Evolutionary conservation across 2,113 vertebrate genomes (phyloP), one percentile per base, ranked within the genome.

Genomic region (Ovibos moschatus): DNA sequence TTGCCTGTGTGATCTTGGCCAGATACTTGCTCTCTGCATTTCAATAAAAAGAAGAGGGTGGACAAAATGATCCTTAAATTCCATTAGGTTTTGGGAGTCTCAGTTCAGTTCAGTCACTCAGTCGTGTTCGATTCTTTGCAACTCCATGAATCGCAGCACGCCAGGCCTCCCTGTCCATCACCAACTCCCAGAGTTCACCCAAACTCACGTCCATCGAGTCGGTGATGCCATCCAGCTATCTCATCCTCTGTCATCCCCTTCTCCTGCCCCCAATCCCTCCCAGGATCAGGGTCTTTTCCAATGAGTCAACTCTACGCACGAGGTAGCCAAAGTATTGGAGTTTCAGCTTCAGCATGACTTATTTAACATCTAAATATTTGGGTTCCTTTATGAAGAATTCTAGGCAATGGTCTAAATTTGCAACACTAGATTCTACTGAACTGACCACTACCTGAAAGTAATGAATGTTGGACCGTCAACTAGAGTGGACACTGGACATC

Each of bases 11-110:
- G 36, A 90, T 51, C 79, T 62, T 87, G 17, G 40, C 33, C 3
- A 78, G 36, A 89, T 36, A 53, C 3, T 25, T 17, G 17, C 50
- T 47, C 10, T 83, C 19, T 47, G 33, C 86, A 53, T 84, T 87
- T 87, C 40, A 86, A 28, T 64, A 93, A 87, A 87, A 82, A 90
- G 16, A 81, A 43, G 51, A 45, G n/a, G 13, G 40, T 67, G 17
- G 64, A 84, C n/a, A 93, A 79, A 91, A 33, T 33, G 78, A 47
- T 45, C 53, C 85, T 95, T 95, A 55, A 84, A 84, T 74, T 62
- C 57, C 50, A 36, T 51, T 33, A 57, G 62, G 51, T 21, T 87
- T 57, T 50, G 60, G 84, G 36, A 93, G 57, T 10, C 82, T 81
- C 12, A 33, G 60, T 62, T 62, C 60, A 62, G 28, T 62, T 62